These are phyloP conservation scores for Rhinichthys klamathensis DNA, from an alignment of 2,113 vertebrate genomes.

Conservation along the genomic window DNA sequence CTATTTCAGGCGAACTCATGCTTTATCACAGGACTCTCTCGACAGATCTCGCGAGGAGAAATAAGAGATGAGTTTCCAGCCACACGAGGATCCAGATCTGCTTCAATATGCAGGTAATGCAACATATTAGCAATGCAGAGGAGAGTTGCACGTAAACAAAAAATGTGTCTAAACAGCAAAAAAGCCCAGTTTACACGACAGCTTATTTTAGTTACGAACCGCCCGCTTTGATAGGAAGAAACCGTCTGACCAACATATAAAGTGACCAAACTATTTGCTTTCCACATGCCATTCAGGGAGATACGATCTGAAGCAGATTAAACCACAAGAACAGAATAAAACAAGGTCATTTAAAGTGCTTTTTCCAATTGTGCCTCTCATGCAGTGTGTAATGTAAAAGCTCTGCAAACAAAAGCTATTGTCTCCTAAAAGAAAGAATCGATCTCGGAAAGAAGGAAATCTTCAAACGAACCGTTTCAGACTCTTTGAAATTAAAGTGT, in stretches of 20 bases:
- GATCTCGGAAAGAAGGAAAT: too few relatives aligned
- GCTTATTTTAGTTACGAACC: neutral
- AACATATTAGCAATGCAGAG: conserved; percentile 32
- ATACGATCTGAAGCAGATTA: neutral
- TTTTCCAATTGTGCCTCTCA: too few relatives aligned
- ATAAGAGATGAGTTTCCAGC: conserved; percentile 33
- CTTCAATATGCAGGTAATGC: conserved; percentile 9
- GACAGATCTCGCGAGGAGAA: conserved; percentile 40
- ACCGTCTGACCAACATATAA: neutral
- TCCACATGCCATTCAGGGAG: neutral
- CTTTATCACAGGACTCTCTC: conserved; percentile 45
- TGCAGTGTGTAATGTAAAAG: too few relatives aligned
- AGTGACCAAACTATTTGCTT: neutral
- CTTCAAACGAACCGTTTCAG: too few relatives aligned
- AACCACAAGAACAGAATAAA: neutral
- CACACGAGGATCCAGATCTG: conserved; percentile 32
- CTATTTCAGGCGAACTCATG: conserved; percentile 45
- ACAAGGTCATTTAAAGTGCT: too few relatives aligned
- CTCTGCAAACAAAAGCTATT: too few relatives aligned
- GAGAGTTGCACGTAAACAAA: neutral
- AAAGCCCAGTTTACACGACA: neutral
- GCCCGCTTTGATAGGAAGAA: neutral
- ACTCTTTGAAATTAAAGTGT: too few relatives aligned
- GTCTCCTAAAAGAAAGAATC: too few relatives aligned
- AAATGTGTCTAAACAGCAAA: neutral